Evolutionary conservation across 2,113 vertebrate species (phyloP), one percentile per base, ranked within the genome.

Genomic region (Hyaena hyaena): DNA sequence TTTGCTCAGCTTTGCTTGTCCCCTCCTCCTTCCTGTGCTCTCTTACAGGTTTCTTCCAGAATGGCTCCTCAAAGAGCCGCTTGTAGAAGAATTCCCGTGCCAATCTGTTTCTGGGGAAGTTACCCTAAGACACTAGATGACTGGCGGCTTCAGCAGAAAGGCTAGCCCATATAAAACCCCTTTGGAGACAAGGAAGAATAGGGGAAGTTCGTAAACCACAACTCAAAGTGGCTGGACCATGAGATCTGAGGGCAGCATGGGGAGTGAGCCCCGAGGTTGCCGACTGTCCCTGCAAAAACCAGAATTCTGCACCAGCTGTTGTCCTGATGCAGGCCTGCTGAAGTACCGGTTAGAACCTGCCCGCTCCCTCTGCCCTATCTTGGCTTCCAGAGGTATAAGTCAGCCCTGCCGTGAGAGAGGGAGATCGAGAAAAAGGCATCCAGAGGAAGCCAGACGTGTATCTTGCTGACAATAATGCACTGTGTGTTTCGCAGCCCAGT

Each of bases 221-320:
- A 17, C 26, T 50, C 16, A 15, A n/a, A 35, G 71, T 15, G 45
- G 7, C 80, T 61, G 43, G 35, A 26, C 35, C 35, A 5, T 8
- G 17, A 33, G 5, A 6, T 4, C 7, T 8, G 7, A 8, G 14
- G 33, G 1, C 10, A 43, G 45, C 5, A 10, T 43, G 39, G 17
- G 2, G 50, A 50, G 50, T 33, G 21, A 65, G n/a, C 48, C 48
- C 5, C 4, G 3, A 50, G 24, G 81, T 50, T 73, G 43, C 86
- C 28, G 24, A 10, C 3, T 5, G 6, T 28, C 10, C 21, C 48
- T 28, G 33, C 43, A 45, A 58, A 23, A 17, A 21, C 21, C 35
- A 10, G 14, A 68, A 16, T 74, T 68, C 88, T 33, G 10, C 21
- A 16, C 21, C 43, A 35, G 63, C 55, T 61, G 15, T 24, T 35